Percentiles rank a stretch among this genome's conserved stretches.
These are phyloP conservation scores for Heliconius erato DNA, from an alignment of 2,888 invertebrate genomes.

Conservation along the genomic window DNA sequence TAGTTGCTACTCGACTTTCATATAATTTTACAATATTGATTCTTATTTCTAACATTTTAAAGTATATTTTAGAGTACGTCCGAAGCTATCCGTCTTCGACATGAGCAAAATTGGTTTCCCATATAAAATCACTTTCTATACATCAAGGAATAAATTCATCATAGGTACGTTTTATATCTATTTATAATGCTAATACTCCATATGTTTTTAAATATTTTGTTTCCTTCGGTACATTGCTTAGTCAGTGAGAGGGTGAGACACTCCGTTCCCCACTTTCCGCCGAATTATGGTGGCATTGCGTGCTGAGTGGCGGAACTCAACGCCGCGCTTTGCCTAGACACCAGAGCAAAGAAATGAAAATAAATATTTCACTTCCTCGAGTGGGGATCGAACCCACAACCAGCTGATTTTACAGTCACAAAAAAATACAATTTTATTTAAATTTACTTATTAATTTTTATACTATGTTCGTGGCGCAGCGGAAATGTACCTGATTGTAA, in stretches of 20 bases:
- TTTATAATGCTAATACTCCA: slow-evolving; percentile 8
- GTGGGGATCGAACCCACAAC: no score
- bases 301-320: no score
- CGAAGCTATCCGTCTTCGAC: background rate
- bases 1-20: background rate
- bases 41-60: background rate
- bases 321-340: no score
- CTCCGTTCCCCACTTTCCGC: no score
- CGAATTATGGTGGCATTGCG: no score
- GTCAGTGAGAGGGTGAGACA: background rate
- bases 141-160: slow-evolving; percentile 36
- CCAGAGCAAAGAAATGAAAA: no score
- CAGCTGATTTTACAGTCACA: no score
- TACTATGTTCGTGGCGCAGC: no score
- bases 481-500: no score
- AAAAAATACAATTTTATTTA: no score
- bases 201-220: slow-evolving; percentile 9
- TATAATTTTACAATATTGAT: background rate
- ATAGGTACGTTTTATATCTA: slow-evolving; percentile 31
- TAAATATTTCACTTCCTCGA: no score
- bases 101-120: slow-evolving; percentile 67
- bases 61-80: background rate
- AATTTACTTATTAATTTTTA: no score
- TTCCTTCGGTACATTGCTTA: background rate
- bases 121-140: slow-evolving; percentile 70